A percentile compares a stretch with the other conserved stretches of the same genome.
These are phyloP conservation scores for Melanostigma gelatinosum DNA, from an alignment of 2,113 vertebrate species.

Conservation along the genomic window DNA sequence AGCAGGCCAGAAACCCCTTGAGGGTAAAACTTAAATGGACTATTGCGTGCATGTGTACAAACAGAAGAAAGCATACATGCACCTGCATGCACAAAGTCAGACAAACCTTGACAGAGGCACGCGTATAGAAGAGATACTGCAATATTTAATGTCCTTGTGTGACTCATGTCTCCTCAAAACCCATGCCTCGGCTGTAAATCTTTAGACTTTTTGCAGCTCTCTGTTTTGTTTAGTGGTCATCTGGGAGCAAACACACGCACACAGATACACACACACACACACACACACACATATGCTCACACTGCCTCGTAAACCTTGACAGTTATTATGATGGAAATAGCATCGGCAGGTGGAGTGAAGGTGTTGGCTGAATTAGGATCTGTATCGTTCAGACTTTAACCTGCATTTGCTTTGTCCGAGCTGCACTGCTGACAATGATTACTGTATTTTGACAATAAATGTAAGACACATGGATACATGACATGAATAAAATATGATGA, in stretches of 20 bases:
- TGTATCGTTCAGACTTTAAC: constrained; percentile 26
- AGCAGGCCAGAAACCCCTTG: constrained; percentile 40
- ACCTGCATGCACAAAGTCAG: constrained; percentile 17
- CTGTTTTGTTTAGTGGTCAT: constrained; percentile 55
- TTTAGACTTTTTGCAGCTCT: constrained; percentile 38
- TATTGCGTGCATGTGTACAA: constrained; percentile 9
- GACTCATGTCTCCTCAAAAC: constrained; percentile 52
- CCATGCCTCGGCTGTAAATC: constrained; percentile 52
- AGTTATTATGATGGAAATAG: constrained; percentile 56
- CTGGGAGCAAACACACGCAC: constrained; percentile 41
- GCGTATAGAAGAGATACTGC: constrained; percentile 35
- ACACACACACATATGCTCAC: constrained; percentile 8
- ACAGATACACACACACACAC: not conserved
- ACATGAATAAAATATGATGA: not conserved
- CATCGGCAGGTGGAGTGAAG: constrained; percentile 39
- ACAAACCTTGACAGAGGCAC: constrained; percentile 39
- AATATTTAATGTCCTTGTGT: constrained; percentile 59
- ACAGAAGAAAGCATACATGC: not conserved
- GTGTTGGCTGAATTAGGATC: constrained; percentile 6
- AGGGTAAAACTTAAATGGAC: not conserved
- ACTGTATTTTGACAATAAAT: not conserved
- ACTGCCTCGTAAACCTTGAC: constrained; percentile 57
- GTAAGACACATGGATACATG: not conserved
- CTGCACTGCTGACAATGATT: not conserved
- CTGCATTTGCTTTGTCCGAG: not conserved